Evolutionary conservation across 2,113 vertebrate species (phyloP).

Genomic region (Anguilla rostrata): DNA sequence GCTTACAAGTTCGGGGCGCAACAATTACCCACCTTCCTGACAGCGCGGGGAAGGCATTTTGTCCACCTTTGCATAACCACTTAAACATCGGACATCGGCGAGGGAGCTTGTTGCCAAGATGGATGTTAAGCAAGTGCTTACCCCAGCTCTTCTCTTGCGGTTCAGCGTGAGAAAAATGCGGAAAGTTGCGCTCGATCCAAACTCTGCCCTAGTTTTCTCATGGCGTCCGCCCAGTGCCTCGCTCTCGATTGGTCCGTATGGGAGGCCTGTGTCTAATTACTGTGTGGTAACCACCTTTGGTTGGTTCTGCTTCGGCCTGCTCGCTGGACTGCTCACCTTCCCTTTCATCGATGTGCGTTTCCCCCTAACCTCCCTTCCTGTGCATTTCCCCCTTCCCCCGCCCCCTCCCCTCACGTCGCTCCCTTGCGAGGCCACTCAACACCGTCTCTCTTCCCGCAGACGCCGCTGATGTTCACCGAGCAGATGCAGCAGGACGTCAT

Average conservation of each 20-base stretch:
- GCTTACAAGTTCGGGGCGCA: background rate
- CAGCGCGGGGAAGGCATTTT: background rate
- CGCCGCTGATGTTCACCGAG: conserved; percentile 95
- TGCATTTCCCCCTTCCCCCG: conserved; percentile 47
- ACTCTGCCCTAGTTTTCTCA: background rate
- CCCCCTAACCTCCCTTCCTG: conserved; percentile 43
- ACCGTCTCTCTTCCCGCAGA: conserved; percentile 98
- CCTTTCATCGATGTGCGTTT: conserved; percentile 50
- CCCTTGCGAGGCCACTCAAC: conserved; percentile 72
- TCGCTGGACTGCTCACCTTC: background rate
- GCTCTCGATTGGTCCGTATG: background rate
- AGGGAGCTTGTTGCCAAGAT: background rate
- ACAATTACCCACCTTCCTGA: conserved; percentile 7
- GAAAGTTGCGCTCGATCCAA: background rate
- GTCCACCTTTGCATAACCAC: conserved; percentile 1
- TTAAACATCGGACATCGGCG: background rate
- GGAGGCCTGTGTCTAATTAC: background rate
- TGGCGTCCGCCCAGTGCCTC: background rate
- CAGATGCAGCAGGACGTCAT: conserved; percentile 98
- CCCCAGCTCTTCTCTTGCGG: background rate
- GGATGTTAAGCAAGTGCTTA: background rate
- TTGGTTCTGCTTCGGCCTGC: background rate
- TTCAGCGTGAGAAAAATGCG: background rate
- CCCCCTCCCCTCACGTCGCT: conserved; percentile 55
- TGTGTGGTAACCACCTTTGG: background rate